Percentiles rank a stretch among this genome's conserved stretches.
These are phyloP conservation scores for Amphipyra berbera DNA, from an alignment of 2,888 invertebrate genomes.

Conservation along the genomic window DNA sequence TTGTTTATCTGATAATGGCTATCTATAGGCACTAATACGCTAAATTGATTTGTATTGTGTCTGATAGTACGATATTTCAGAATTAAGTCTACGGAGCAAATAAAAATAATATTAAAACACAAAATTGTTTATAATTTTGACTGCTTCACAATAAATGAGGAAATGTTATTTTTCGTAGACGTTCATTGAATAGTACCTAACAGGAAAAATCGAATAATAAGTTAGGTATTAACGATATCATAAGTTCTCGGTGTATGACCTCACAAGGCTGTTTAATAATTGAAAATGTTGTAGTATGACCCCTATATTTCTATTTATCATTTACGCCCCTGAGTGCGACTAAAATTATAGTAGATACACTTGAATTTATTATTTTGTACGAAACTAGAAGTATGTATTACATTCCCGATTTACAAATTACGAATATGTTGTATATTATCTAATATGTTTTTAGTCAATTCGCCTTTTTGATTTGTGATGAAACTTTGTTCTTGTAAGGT, in stretches of 20 bases:
- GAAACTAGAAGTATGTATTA: constrained; percentile 32
- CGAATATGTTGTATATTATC: constrained; percentile 1
- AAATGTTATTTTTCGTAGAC: too few species aligned
- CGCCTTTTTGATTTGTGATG: too few species aligned
- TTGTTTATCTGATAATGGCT: constrained; percentile 33
- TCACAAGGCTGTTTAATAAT: constrained; percentile 10
- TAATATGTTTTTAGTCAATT: too few species aligned
- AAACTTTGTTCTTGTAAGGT: too few species aligned
- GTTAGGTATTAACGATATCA: background rate
- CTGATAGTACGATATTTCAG: background rate
- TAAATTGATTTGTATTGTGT: constrained; percentile 36
- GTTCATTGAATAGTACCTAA: too few species aligned
- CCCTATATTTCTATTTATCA: constrained; percentile 18
- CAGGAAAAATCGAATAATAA: too few species aligned
- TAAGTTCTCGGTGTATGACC: constrained; percentile 6
- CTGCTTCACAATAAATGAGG: background rate
- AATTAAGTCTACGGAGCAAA: background rate
- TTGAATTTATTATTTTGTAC: constrained; percentile 38
- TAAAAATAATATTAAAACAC: background rate
- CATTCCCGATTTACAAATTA: constrained; percentile 39
- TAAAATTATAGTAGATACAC: constrained; percentile 18
- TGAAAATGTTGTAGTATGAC: constrained; percentile 5
- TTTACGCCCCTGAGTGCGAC: constrained; percentile 16
- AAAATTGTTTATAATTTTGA: background rate
- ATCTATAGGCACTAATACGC: constrained; percentile 14